Evolutionary conservation across 2,797 vertebrate genomes (phyloP), one percentile per base, ranked within the genome.

Genomic region (Chiroxiphia lanceolata): DNA sequence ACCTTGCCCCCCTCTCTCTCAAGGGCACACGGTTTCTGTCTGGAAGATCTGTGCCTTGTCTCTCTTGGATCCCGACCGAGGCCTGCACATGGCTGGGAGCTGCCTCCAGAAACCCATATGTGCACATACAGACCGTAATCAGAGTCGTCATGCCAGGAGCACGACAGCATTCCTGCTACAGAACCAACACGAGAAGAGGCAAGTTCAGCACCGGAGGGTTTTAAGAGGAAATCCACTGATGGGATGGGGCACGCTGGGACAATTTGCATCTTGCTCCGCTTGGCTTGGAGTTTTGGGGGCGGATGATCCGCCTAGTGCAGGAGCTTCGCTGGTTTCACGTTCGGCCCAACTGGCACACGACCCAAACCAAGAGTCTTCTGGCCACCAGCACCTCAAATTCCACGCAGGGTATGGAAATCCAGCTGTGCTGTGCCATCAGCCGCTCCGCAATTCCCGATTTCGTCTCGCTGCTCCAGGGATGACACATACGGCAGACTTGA

Each of bases 231-330:
- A 44, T 0, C 40, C 61, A 38, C 4, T 2, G 27, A 4, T 2
- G n/a, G 70, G 65, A 80, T 25, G 10, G 51, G 78, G 19, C n/a
- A 11, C 0, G 0, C 12, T 21, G 51, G 45, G 36, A 27, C 5
- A 17, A 5, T 10, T 11, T 5, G 29, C 13, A 12, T 2, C 81
- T 47, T 19, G 0, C 53, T 21, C 33, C 29, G 36, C 81, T 40
- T 3, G 4, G 25, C 15, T 0, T 0, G 0, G 26, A 4, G 1
- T 17, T 69, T 23, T 1, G 11, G 56, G 56, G n/a, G 44, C 6
- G 0, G 10, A 15, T 11, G 53, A 6, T 9, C 47, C 0, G 0
- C 34, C 1, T 19, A 0, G 3, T 3, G 29, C 36, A 16, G 0
- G 1, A 54, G 44, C 54, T 47, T 47, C 38, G 2, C 8, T 0